A percentile compares a stretch with the other conserved stretches of the same genome.
These are phyloP conservation scores for Caenorhabditis becei DNA, from an alignment of 2,888 invertebrate genomes.

Conservation along the genomic window DNA sequence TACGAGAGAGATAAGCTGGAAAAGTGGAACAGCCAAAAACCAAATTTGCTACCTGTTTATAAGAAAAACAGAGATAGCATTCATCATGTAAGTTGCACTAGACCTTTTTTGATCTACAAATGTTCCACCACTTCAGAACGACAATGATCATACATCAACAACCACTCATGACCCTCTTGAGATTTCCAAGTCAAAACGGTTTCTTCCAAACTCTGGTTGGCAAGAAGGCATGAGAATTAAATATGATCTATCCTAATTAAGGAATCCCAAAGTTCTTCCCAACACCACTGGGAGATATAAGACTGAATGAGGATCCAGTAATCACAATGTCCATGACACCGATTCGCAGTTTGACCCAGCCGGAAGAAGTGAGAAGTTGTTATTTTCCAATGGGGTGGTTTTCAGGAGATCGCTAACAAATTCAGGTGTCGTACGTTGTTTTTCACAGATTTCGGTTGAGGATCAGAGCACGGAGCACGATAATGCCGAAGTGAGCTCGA, in stretches of 20 bases:
- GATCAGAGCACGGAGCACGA: slow-evolving; percentile 17
- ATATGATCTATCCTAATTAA: too few species aligned
- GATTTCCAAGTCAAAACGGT: slow-evolving; percentile 42
- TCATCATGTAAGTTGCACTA: slow-evolving; percentile 28
- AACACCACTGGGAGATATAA: background rate
- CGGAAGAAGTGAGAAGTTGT: slow-evolving; percentile 41
- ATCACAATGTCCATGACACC: slow-evolving; percentile 61
- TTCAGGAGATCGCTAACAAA: background rate
- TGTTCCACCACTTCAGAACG: slow-evolving; percentile 29
- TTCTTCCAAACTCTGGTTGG: slow-evolving; percentile 41
- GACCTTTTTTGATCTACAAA: background rate
- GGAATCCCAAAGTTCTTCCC: slow-evolving; percentile 46
- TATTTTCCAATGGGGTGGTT: background rate
- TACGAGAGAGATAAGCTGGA: slow-evolving; percentile 57
- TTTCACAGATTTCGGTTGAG: slow-evolving; percentile 32
- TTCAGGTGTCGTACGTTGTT: slow-evolving; percentile 17
- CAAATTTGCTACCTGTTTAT: slow-evolving; percentile 45
- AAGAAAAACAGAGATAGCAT: slow-evolving; percentile 23
- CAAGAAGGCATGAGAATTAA: too few species aligned
- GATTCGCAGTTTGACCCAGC: slow-evolving; percentile 36
- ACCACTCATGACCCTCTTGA: slow-evolving; percentile 44
- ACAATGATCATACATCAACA: slow-evolving; percentile 30
- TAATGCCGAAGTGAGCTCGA: slow-evolving; percentile 29
- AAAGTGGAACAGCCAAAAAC: slow-evolving; percentile 52
- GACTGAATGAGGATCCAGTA: slow-evolving; percentile 45